These are phyloP conservation scores for Epizoanthus scotinus DNA, from an alignment of 92 coral and sea anemone genomes.

Conservation along the genomic window DNA sequence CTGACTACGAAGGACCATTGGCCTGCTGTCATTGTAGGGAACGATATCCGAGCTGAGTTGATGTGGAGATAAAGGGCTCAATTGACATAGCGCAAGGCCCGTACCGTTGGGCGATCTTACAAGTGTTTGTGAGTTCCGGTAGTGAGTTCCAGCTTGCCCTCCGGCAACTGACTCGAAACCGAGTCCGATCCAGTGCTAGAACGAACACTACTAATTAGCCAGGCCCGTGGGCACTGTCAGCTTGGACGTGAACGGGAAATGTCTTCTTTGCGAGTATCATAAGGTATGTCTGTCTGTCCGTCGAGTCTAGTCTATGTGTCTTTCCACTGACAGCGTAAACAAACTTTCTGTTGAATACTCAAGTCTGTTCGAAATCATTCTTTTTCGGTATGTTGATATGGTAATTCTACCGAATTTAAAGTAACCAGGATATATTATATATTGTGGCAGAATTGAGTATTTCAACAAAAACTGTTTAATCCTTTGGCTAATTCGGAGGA, in stretches of 20 bases:
- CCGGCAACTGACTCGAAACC: background rate
- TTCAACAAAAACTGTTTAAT: too few relatives aligned
- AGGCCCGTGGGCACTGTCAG: background rate
- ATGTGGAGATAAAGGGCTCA: background rate
- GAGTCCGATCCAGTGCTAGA: background rate
- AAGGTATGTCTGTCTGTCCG: slow-evolving; percentile 1
- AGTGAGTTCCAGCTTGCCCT: background rate
- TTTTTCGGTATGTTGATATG: background rate
- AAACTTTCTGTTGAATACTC: background rate
- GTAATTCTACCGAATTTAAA: background rate
- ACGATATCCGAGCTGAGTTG: background rate
- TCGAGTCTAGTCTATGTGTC: background rate
- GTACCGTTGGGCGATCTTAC: background rate
- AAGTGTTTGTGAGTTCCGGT: slow-evolving; percentile 4
- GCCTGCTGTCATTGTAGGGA: background rate
- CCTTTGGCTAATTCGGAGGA: too few relatives aligned
- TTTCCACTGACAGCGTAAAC: background rate
- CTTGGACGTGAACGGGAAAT: background rate
- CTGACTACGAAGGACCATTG: background rate
- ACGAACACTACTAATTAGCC: background rate
- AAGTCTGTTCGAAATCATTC: too few relatives aligned
- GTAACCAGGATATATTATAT: background rate
- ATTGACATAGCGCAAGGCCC: background rate
- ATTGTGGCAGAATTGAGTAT: background rate
- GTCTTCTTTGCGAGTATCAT: background rate